phyloP scores from a whole-genome alignment of 2,797 vertebrate genomes.

The Danio jaintianensis region DNA sequence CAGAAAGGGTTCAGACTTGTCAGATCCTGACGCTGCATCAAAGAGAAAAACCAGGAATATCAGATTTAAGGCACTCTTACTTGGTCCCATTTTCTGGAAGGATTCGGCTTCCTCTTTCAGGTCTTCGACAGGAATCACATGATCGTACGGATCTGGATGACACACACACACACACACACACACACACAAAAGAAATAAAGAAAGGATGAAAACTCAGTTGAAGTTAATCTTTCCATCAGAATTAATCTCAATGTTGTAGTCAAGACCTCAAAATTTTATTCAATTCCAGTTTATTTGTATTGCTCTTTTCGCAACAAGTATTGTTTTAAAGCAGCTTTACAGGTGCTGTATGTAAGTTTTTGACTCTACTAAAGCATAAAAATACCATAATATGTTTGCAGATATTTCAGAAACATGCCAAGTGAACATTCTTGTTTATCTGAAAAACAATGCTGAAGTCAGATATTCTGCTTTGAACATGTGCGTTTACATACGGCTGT shows the following conservation, averaged over 20 bases:
- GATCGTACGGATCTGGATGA: conserved; percentile 93
- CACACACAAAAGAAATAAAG: background rate
- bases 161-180: background rate
- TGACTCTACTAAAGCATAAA: too few species aligned
- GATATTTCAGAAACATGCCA: too few species aligned
- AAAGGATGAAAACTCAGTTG: background rate
- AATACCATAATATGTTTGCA: too few species aligned
- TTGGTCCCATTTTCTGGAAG: conserved; percentile 98
- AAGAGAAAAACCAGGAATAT: background rate
- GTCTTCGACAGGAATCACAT: conserved; percentile 90
- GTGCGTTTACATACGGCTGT: too few species aligned
- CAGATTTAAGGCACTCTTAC: conserved; percentile 76
- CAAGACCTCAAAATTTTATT: too few species aligned
- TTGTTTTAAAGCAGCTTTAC: too few species aligned
- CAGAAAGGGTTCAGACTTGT: background rate
- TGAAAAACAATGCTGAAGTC: too few species aligned
- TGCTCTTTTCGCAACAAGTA: too few species aligned
- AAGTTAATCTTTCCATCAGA: background rate
- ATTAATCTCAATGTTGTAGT: background rate
- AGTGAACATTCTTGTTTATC: too few species aligned
- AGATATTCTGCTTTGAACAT: too few species aligned
- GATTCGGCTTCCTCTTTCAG: conserved; percentile 95
- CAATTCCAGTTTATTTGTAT: too few species aligned
- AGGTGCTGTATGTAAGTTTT: too few species aligned
- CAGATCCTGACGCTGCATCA: background rate